Evolutionary conservation across 2,113 vertebrate genomes (phyloP).

Genomic region (Pungitius pungitius): DNA sequence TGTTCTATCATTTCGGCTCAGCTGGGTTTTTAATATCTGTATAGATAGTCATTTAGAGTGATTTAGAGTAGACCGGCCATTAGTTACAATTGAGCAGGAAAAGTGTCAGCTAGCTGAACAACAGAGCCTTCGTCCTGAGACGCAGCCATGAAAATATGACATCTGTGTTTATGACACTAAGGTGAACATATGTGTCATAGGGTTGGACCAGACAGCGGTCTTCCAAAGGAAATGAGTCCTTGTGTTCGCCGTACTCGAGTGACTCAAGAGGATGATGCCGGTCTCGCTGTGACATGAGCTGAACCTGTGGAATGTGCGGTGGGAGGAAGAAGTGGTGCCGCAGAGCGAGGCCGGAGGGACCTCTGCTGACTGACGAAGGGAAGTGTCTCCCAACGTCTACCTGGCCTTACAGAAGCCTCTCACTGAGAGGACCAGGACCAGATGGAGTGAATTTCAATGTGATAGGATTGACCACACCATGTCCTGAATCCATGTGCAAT

Average conservation of each 20-base stretch:
- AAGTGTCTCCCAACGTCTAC: not conserved
- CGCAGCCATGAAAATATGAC: constrained; percentile 27
- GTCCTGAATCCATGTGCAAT: not conserved
- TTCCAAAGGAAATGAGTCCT: constrained; percentile 24
- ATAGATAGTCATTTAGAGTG: constrained; percentile 13
- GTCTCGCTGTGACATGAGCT: constrained; percentile 42
- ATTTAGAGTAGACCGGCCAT: constrained; percentile 22
- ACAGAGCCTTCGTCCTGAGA: constrained; percentile 41
- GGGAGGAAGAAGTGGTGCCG: not conserved
- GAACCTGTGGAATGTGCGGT: constrained; percentile 42
- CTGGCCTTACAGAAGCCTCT: not conserved
- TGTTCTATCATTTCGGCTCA: not conserved
- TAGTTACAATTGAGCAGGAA: constrained; percentile 27
- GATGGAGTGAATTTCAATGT: not conserved
- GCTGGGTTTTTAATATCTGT: constrained; percentile 11
- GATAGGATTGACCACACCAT: not conserved
- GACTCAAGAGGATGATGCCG: constrained; percentile 15
- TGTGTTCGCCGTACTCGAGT: constrained; percentile 4
- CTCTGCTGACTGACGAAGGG: constrained; percentile 56
- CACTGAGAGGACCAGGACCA: not conserved
- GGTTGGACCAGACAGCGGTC: constrained; percentile 11
- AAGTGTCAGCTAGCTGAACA: constrained; percentile 29
- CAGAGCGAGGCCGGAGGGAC: constrained; percentile 39
- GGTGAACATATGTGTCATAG: constrained; percentile 19
- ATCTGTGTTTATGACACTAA: constrained; percentile 28